Base-by-base conservation (phyloP, 2,888 invertebrate genomes). In the Tryphoninae sp. region DNA sequence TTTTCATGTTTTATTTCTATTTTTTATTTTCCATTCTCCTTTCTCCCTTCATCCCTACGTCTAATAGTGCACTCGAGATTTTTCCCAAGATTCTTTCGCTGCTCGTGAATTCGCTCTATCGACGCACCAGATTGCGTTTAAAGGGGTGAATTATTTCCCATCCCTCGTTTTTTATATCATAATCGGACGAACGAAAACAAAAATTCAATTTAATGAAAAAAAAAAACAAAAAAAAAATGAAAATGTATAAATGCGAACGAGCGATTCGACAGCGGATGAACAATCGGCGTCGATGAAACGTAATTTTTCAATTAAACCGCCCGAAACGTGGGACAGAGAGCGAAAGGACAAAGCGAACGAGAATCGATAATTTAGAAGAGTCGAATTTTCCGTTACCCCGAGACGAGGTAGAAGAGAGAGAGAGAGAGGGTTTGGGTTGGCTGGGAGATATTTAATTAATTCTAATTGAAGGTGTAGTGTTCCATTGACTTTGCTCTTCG, bases 381-480 rank as follows among this genome's bases (percentile, higher is more conserved):
- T 49, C 26, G 45, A 61, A 67, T 75, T 75, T 33, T 33, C 33
- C 33, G 33, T 33, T 33, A 33, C 6, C 33, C 33, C 33, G 33
- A 7, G 33, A 33, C 33, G 33, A 33, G 6, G 7, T 6, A 0
- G 33, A 6, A 19, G 19, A 19, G 19, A 19, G 19, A 19, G 19
- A 19, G 19, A 19, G 19, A 19, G 19, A 19, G 19, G 26, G 4
- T 26, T 2, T 2, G 0, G 26, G 26, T 64, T 62, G 16, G 40
- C 26, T 33, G 19, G 16, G 9, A 19, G 16, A 65, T 65, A 55
- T 61, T 67, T 67, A 58, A 74, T 75, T 76, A 76, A 68, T 76
- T 68, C 59, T 53, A 69, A 76, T 76, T 62, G 68, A 76, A 69
- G 55, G 49, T 33, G 6, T 51, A 61, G 76, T 61, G 62, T 68